Evolutionary conservation across 2,113 vertebrate species (phyloP).

Genomic region (Gallinago paraguaiae): DNA sequence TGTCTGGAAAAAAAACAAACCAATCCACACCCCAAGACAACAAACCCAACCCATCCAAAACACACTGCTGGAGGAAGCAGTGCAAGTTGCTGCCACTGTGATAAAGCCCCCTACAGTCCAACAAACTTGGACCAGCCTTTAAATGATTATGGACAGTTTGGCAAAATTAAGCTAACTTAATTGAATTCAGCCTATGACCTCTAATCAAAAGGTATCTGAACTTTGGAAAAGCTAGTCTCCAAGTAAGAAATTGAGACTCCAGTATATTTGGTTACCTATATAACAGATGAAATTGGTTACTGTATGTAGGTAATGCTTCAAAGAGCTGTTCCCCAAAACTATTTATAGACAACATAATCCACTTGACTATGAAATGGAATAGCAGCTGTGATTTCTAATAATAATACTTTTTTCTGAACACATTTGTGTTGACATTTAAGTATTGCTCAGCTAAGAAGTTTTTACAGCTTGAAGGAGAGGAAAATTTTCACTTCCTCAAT

Average conservation of each 20-base stretch:
- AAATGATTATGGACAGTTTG: neutral
- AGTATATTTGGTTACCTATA: neutral
- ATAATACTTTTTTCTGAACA: neutral
- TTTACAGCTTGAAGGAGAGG: conserved; percentile 1
- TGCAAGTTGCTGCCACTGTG: neutral
- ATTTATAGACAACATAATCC: neutral
- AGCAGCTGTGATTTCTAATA: conserved; percentile 39
- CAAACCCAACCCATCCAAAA: neutral
- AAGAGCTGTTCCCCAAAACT: neutral
- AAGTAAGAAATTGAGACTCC: neutral
- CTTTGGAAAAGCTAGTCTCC: neutral
- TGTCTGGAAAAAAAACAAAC: neutral
- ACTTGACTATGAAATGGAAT: conserved; percentile 19
- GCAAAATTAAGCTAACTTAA: neutral
- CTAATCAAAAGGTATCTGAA: neutral
- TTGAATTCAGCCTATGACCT: neutral
- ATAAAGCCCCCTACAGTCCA: neutral
- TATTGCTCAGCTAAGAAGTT: conserved; percentile 19
- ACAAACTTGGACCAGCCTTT: neutral
- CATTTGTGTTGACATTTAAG: conserved; percentile 19
- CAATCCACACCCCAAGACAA: neutral
- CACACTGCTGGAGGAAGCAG: neutral
- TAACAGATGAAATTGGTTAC: neutral
- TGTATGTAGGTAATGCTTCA: neutral
- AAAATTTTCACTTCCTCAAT: conserved; percentile 1